Base-by-base conservation (phyloP, 1,140 invertebrate species). In the Aplysia californica region DNA sequence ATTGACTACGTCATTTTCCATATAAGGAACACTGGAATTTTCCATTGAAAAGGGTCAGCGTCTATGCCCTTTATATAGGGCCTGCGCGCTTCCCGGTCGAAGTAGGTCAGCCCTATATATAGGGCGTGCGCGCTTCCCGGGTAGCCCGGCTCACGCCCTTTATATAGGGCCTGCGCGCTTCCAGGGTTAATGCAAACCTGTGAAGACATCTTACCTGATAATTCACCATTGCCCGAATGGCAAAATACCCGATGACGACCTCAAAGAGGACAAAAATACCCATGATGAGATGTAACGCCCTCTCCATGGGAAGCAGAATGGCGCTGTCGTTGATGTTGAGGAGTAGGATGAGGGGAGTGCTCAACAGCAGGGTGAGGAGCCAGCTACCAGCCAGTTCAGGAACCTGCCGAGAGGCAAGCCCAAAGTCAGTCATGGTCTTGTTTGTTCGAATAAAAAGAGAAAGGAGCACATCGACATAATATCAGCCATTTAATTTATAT, bases 341-440 rank as follows among this genome's bases (percentile, higher is more conserved):
- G 75, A 95, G 95, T 38, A 93, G 86, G 76, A 95, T 92, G 6
- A 97, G 87, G 23, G 96, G 96, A 78, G 96, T 88, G 88, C 97
- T 95, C 72, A 98, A 92, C 3, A 97, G 89, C 3, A 94, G 88
- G 0, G 95, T 96, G 71, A 97, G 90, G 84, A 97, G 92, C 92
- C 96, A 95, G 87, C 96, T 96, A 67, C 95, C 94, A 41, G 95
- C 95, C 79, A 97, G 87, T 88, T 97, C 95, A 21, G 58, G 69
- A 20, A 70, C 56, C 69, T 72, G 41, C 3, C 31, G 26, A 10
- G 35, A 33, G n/a, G n/a, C n/a, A n/a, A n/a, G n/a, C 59, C 10
- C 59, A 61, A 26, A 18, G 15, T 61, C 26, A 29, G 59, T 10
- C 18, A 20, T 20, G 26, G 26, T 18, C 18, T 29, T 10, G 26